Evolutionary conservation across 2,797 vertebrate species (phyloP), one percentile per base, ranked within the genome.

Genomic region (Anguilla pacifica): DNA sequence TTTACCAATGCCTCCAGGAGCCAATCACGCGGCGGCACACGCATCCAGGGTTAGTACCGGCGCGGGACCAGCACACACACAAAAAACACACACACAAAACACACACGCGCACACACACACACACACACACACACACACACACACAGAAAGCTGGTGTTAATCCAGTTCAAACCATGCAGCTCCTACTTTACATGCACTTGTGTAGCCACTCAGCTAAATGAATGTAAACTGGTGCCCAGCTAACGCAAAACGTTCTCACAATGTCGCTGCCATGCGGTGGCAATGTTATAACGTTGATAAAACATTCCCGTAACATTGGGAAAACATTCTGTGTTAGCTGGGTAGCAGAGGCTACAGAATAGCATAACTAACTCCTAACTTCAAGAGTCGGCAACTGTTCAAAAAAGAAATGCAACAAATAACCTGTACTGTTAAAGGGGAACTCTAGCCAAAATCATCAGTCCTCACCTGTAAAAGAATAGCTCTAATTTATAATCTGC

Each of bases 1-100:
- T 97, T 99, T 99, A 98, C 98, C 98, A 96, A 99, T 99, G 96
- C 98, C 98, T 99, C 96, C 95, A 94, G 92, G 90, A 92, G 92
- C 95, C 93, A 94, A 96, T 31, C 88, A 95, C 93, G 89, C 87
- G 94, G 94, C 94, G 25, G 35, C 94, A 96, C 94, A 85, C 39
- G 90, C 91, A 92, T 89, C 91, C 90, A 51, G 51, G 85, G 91
- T 93, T 93, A 92, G 92, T 91, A 89, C 86, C 89, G 87, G 88
- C 89, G 59, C 88, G 89, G 28, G 25, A 82, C 83, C 19, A 85
- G 70, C 6, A 79, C 72, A 43, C 15, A 79, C 70, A 57, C 19
- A 57, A 93, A 94, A 94, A 19, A 84, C 59, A 72, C 13, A 74
- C 39, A 39, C 39, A 39, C 0, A 31, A 31, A 31, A 31, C 64